These are phyloP conservation scores for Drosophila elegans DNA, from an alignment of 1,140 invertebrate genomes.

Conservation along the genomic window DNA sequence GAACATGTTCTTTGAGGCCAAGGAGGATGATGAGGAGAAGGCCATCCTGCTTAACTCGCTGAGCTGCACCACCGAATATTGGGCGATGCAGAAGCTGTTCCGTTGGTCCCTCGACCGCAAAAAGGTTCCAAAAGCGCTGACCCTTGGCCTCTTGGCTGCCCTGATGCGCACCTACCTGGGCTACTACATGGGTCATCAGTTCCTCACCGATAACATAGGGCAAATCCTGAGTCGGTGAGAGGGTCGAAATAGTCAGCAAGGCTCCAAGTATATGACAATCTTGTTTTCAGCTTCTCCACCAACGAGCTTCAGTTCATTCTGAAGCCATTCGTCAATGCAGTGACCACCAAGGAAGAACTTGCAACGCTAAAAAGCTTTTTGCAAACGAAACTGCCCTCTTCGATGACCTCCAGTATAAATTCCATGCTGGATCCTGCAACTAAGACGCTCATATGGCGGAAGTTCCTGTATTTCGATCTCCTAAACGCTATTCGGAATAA, in stretches of 20 bases:
- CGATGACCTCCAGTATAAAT: not conserved
- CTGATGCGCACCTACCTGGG: conserved; percentile 8
- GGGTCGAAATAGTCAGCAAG: no score
- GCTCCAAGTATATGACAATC: no score
- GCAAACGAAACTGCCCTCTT: not conserved
- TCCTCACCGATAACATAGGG: not conserved
- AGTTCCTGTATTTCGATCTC: not conserved
- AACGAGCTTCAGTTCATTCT: not conserved
- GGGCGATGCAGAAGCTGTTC: conserved; percentile 89
- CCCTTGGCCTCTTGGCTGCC: not conserved
- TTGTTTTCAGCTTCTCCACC: not conserved
- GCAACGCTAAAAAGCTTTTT: not conserved
- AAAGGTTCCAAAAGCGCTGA: conserved; percentile 2
- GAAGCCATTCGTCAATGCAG: not conserved
- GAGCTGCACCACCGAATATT: conserved; percentile 89
- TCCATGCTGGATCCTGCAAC: not conserved
- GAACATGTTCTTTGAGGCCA: conserved; percentile 88
- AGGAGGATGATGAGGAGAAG: conserved; percentile 88
- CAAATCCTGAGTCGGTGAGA: conserved; percentile 11
- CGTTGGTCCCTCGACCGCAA: conserved; percentile 86
- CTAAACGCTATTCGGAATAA: conserved; percentile 1
- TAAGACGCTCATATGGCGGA: not conserved
- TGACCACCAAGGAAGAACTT: not conserved
- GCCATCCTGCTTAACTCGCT: conserved; percentile 88
- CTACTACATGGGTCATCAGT: conserved; percentile 3